These are phyloP conservation scores for Microctonus hyperodae DNA, from an alignment of 2,888 invertebrate species.

Conservation along the genomic window DNA sequence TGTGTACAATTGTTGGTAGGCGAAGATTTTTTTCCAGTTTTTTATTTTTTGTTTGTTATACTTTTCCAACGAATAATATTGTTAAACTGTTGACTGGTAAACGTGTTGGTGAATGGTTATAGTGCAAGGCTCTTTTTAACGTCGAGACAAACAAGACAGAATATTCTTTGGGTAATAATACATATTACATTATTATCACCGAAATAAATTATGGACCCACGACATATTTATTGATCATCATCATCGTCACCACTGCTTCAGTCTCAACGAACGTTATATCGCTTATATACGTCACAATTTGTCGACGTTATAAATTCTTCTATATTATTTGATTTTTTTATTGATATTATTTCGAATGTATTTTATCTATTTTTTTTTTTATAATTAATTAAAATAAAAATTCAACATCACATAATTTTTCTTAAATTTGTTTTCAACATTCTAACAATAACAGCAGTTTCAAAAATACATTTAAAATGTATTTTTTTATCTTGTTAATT, in stretches of 20 bases:
- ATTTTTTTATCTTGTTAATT: neutral
- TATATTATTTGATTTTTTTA: neutral
- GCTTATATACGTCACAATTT: neutral
- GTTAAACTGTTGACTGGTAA: neutral
- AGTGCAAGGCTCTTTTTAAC: neutral
- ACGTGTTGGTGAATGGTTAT: neutral
- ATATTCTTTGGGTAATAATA: neutral
- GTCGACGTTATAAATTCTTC: neutral
- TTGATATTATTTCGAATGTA: neutral
- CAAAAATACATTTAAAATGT: slow-evolving; percentile 12
- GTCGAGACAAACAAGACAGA: neutral
- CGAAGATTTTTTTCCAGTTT: too few species aligned
- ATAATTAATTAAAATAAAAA: neutral
- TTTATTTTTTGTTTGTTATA: too few species aligned
- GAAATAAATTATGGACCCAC: slow-evolving; percentile 6
- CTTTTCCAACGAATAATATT: too few species aligned
- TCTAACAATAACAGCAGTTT: slow-evolving; percentile 7
- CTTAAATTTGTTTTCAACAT: neutral
- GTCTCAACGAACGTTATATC: slow-evolving; percentile 2
- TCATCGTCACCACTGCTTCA: neutral
- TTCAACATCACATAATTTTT: neutral
- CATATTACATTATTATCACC: slow-evolving; percentile 2
- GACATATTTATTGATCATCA: slow-evolving; percentile 5
- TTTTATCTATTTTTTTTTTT: neutral
- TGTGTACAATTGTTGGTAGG: too few species aligned